Evolutionary conservation across 2,797 vertebrate genomes (phyloP).

Genomic region (Anisognathus igniventris): DNA sequence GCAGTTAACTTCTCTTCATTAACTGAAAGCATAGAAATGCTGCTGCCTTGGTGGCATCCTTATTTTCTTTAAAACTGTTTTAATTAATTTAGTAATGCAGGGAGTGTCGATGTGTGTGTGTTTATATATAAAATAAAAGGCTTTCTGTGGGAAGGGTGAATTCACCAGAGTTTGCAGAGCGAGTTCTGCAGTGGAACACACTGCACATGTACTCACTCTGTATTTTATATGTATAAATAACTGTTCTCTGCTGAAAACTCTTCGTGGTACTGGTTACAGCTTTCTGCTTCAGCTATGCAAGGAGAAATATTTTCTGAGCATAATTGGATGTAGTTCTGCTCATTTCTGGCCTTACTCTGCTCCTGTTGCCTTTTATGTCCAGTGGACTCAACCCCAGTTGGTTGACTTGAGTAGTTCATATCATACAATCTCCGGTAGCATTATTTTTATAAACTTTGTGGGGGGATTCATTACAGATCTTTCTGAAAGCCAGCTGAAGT

Average conservation of each 20-base stretch:
- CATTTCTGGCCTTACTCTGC: background rate
- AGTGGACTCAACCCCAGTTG: background rate
- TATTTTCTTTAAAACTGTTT: background rate
- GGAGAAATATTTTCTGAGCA: background rate
- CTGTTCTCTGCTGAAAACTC: background rate
- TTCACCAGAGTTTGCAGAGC: background rate
- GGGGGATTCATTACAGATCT: background rate
- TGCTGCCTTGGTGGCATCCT: background rate
- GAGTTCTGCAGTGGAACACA: background rate
- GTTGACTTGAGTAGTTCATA: background rate
- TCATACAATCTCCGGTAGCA: background rate
- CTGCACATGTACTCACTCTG: background rate
- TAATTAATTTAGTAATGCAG: background rate
- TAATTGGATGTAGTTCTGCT: background rate
- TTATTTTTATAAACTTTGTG: background rate
- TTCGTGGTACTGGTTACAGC: background rate
- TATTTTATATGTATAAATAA: background rate
- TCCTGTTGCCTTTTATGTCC: slow-evolving; percentile 30
- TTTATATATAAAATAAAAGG: background rate
- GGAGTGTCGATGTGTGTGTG: background rate
- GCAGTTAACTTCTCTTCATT: background rate
- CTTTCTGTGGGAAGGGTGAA: background rate
- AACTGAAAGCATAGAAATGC: background rate
- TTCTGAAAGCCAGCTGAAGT: background rate
- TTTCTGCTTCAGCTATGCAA: background rate